These are phyloP conservation scores for Upupa epops DNA, from an alignment of 2,113 vertebrate genomes.

Conservation along the genomic window DNA sequence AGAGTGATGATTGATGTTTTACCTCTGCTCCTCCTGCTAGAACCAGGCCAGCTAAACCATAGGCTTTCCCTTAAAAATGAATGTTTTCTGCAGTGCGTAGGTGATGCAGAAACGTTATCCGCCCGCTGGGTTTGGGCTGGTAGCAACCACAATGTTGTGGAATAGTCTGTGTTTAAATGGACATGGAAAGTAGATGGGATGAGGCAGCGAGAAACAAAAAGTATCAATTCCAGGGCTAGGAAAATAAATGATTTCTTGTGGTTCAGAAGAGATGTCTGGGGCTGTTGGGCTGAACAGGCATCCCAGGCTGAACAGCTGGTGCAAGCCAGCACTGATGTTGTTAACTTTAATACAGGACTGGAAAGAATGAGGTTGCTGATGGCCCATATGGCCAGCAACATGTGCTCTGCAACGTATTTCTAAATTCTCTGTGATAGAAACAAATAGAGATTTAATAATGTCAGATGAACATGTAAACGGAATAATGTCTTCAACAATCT, in stretches of 20 bases:
- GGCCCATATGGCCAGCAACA: neutral
- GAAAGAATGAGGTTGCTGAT: slow-evolving; percentile 9
- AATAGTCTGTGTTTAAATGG: neutral
- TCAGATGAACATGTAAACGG: slow-evolving; percentile 43
- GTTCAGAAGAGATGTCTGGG: neutral
- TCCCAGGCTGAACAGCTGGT: neutral
- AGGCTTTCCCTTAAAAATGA: neutral
- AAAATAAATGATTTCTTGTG: neutral
- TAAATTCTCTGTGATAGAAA: slow-evolving; percentile 33
- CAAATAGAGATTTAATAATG: slow-evolving; percentile 55
- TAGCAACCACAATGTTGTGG: rapidly evolving
- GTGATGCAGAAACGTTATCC: neutral
- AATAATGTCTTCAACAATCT: slow-evolving; percentile 40
- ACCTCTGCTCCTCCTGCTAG: neutral
- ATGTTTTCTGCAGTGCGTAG: neutral
- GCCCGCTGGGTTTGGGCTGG: neutral
- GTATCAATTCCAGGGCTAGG: neutral
- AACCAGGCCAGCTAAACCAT: neutral
- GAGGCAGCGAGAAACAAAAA: neutral
- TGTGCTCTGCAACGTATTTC: neutral
- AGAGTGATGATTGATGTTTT: neutral
- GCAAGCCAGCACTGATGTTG: neutral
- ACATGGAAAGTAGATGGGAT: neutral
- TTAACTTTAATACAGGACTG: neutral
- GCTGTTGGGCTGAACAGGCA: neutral